Evolutionary conservation across 2,113 vertebrate genomes (phyloP), one percentile per base, ranked within the genome.

Genomic region (Colistium nudipinnis): DNA sequence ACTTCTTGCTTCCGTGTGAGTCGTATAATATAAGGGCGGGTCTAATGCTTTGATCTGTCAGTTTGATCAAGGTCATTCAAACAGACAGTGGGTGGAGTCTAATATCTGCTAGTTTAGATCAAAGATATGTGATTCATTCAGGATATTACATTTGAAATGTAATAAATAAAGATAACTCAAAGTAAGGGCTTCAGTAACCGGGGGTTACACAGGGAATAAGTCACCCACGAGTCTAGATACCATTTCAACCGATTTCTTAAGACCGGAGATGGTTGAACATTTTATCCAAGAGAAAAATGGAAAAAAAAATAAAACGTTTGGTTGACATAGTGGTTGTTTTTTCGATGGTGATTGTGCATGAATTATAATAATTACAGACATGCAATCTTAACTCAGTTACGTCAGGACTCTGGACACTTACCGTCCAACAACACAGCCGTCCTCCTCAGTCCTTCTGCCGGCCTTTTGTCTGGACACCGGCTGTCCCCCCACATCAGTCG

Each of bases 371-470:
- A n/a, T n/a, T n/a, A n/a, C n/a, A n/a, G n/a, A n/a, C 31, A 33
- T 33, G 31, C 9, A 33, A 33, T 33, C 31, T 61, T 9, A 4
- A 2, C 7, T n/a, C 7, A 43, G 4, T 35, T 16, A 60, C 49
- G 6, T 59, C 1, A 38, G 14, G 1, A 52, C 35, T 57, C 17
- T n/a, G n/a, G 31, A 55, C 38, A 45, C 84, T 87, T 80, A 92
- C 90, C 78, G 85, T 74, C 90, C 93, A 27, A 92, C 92, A 24
- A 57, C 80, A 54, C 92, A 93, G 39, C 74, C 62, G 20, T 87
- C 78, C 30, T 84, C 53, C 51, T 76, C 30, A 3, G 57, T 12
- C 31, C 69, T 57, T 35, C 73, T 57, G 60, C 44, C 27, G 27
- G 84, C 60, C 57, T 67, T 55, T 35, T 73, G 68, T 51, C 69